Conservation (phyloP, 2,113 vertebrate species). For the Catharus fuscescens region DNA sequence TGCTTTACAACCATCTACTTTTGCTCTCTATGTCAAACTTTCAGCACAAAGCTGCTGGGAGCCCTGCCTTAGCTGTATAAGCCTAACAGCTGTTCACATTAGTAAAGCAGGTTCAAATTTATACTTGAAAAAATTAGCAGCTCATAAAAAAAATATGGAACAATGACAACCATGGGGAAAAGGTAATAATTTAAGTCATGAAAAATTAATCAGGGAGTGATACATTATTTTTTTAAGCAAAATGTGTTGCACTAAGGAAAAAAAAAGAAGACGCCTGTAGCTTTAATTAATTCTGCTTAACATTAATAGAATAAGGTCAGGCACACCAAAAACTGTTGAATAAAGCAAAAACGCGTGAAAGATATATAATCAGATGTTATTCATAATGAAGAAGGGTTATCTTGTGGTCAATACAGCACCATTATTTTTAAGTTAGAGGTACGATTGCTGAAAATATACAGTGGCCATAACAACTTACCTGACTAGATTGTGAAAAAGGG, state of each 20-base stretch:
- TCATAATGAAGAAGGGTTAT: constrained; percentile 74
- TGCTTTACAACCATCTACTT: neutral
- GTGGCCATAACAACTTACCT: constrained; percentile 53
- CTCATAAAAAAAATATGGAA: constrained; percentile 73
- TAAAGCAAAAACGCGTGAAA: constrained; percentile 74
- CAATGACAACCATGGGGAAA: constrained; percentile 61
- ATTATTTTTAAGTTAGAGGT: constrained; percentile 77
- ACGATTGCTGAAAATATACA: constrained; percentile 67
- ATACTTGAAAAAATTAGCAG: constrained; percentile 70
- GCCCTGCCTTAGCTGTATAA: constrained; percentile 2
- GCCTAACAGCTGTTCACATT: constrained; percentile 69
- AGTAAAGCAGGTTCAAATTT: constrained; percentile 70
- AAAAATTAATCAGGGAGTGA: constrained; percentile 72
- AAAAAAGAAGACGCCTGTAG: neutral
- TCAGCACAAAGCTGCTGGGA: constrained; percentile 14
- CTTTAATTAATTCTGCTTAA: constrained; percentile 77
- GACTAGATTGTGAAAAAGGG: constrained; percentile 15
- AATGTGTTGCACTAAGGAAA: constrained; percentile 59
- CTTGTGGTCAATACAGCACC: constrained; percentile 70
- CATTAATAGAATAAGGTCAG: constrained; percentile 75
- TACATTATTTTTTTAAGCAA: constrained; percentile 71
- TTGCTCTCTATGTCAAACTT: neutral
- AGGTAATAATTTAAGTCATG: constrained; percentile 71
- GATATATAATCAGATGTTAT: constrained; percentile 73
- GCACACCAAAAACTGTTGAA: constrained; percentile 76